phyloP scores from a whole-genome alignment of 2,113 vertebrate genomes.

The Lagenorhynchus albirostris region DNA sequence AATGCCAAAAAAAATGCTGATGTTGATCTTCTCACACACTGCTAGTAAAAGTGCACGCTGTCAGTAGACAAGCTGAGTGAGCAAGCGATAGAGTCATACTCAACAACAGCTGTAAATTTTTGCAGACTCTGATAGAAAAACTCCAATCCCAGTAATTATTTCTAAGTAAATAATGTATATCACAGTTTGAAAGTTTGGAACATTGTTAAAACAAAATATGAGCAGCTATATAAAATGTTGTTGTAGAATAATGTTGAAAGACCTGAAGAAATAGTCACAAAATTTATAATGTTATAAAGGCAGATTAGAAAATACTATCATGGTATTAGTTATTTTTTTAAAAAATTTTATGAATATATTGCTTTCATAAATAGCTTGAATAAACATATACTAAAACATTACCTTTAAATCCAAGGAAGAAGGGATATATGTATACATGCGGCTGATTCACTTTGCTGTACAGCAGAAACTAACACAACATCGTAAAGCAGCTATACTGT shows the following conservation, averaged over 20 bases:
- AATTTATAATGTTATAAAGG: not conserved
- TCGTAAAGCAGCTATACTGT: no score
- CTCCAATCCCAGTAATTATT: not conserved
- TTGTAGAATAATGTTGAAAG: not conserved
- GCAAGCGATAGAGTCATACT: not conserved
- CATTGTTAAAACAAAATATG: not conserved
- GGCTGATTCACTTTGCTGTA: no score
- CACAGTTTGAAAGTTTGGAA: not conserved
- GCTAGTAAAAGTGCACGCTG: not conserved
- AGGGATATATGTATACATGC: no score
- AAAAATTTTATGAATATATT: not conserved
- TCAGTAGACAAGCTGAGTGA: accelerated
- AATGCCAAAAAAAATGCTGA: not conserved
- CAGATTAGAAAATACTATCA: not conserved
- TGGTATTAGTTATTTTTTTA: not conserved
- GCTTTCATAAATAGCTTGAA: not conserved
- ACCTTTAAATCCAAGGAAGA: not conserved
- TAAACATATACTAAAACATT: not conserved
- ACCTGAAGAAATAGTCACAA: not conserved
- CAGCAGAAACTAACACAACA: no score
- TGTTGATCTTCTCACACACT: not conserved
- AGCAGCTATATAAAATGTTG: not conserved
- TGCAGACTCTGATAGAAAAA: not conserved
- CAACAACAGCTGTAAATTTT: not conserved
- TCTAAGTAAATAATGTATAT: not conserved